Base-by-base conservation (phyloP, 2,888 invertebrate genomes). In the Therioaphis trifolii region DNA sequence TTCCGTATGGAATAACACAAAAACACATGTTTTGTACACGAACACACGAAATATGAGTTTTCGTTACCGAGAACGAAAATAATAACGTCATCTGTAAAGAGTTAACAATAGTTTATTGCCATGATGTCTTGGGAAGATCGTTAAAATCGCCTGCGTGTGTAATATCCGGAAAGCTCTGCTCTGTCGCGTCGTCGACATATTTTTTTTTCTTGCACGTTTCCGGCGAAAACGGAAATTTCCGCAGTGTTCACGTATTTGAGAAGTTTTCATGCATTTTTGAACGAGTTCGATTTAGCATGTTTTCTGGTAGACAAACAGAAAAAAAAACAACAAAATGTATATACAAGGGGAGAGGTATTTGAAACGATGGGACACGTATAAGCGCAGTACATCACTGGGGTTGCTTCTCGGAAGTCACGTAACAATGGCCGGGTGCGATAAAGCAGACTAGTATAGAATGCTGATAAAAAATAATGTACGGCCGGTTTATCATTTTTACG, bases 401-500 rank as follows among this genome's bases (percentile, higher is more conserved):
- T 71, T 49, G 69, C 18, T 61, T 24, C 72, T 35, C 80, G 71
- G 58, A 71, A 80, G 80, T 80, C 80, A 80, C 80, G 80, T 80
- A 80, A 80, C 80, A 80, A 72, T 80, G 72, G 80, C 46, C 80
- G 80, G 49, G 21, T 18, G 69, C 72, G 80, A 80, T 80, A 80
- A 80, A 80, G 72, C 80, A 63, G 71, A 80, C 71, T 61, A 21
- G 1, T 58, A 77, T 77, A 21, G 80, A 80, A 49, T 49, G 71
- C 71, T 80, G 80, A 80, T 80, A 80, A 80, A 80, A 80, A 80
- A 80, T 71, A 80, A 80, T 80, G 80, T 72, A 72, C 72, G 35
- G 58, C 24, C 80, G 80, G 80, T 80, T 72, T 72, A 80, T 80
- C 80, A 80, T 80, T 80, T 80, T 80, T 80, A 80, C 80, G 80